Conservation (phyloP, 2,113 vertebrate genomes). For the Lichenostomus cassidix region DNA sequence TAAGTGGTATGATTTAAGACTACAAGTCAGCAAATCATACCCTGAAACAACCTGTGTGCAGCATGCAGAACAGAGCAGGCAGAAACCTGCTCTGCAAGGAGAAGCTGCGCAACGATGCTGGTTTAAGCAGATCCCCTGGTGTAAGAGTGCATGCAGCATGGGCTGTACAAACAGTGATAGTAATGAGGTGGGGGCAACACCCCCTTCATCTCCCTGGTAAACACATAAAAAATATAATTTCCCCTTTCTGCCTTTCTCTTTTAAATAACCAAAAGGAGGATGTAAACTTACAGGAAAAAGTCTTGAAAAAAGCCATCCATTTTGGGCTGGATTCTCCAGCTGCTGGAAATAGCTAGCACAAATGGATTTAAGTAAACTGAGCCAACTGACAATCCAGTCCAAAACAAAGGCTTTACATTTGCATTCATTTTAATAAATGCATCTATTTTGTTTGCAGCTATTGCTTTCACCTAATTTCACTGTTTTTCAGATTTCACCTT, state of each 20-base stretch:
- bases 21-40: not conserved
- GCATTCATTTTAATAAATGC: not conserved
- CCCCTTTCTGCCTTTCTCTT: not conserved
- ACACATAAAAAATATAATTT: not conserved
- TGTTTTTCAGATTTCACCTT: conserved; percentile 26
- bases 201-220: not conserved
- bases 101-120: not conserved
- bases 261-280: not conserved
- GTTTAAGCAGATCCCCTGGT: not conserved
- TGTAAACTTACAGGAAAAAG: not conserved
- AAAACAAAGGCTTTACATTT: not conserved
- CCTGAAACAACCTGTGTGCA: not conserved
- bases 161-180: not conserved
- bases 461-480: not conserved
- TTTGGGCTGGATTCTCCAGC: not conserved
- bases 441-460: not conserved
- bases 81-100: not conserved
- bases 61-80: not conserved
- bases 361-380: not conserved
- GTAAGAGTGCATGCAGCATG: not conserved
- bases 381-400: not conserved
- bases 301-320: not conserved
- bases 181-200: not conserved
- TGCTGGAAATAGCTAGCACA: not conserved
- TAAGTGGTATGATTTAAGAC: not conserved